Evolutionary conservation across 2,797 vertebrate genomes (phyloP).

Genomic region (Sebastes oblongus): DNA sequence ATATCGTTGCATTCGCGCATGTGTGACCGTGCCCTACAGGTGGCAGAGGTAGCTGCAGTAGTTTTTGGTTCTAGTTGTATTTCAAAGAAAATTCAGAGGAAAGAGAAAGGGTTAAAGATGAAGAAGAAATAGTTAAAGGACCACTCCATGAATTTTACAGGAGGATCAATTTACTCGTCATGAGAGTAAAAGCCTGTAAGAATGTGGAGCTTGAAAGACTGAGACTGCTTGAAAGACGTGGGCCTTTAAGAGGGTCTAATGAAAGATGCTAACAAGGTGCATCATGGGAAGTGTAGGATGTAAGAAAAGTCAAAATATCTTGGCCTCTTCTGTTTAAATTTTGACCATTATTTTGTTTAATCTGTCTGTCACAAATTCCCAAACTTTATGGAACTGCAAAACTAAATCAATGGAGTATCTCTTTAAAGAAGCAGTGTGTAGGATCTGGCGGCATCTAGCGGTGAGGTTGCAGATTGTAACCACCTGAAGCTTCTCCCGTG

Average conservation of each 20-base stretch:
- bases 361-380: not conserved
- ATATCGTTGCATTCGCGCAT: not conserved
- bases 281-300: not conserved
- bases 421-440: not conserved
- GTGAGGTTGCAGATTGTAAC: too few species aligned
- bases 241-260: not conserved
- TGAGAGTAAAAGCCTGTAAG: not conserved
- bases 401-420: not conserved
- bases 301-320: not conserved
- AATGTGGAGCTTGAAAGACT: not conserved
- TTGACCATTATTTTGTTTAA: not conserved
- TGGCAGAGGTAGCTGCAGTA: not conserved
- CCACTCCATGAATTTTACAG: not conserved
- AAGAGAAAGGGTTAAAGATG: not conserved
- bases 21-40: fast-evolving
- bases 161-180: not conserved
- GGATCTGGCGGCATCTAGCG: too few species aligned
- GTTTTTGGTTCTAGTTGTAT: not conserved
- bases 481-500: too few species aligned
- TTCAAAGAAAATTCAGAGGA: not conserved
- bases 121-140: not conserved
- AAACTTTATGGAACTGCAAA: not conserved
- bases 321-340: not conserved
- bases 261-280: not conserved
- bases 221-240: not conserved